A percentile compares a stretch with the other conserved stretches of the same genome.
phyloP scores from a whole-genome alignment of 1,140 invertebrate species.

The Hypsibius dujardini region DNA sequence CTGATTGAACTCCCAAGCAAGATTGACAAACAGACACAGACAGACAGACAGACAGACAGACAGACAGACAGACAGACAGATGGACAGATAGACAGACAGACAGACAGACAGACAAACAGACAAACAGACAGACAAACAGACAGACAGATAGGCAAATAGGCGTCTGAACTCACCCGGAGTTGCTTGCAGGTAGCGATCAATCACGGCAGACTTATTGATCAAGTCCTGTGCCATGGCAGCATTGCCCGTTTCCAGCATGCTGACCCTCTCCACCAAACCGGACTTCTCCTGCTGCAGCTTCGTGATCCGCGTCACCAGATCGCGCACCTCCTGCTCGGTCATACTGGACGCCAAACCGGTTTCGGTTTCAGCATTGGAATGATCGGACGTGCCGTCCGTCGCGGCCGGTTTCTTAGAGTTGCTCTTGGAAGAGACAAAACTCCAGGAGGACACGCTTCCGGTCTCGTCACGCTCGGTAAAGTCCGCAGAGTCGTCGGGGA shows the following conservation, averaged over 20 bases:
- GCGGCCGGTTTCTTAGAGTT: background rate
- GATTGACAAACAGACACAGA: too few relatives aligned
- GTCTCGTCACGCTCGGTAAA: conserved; percentile 23
- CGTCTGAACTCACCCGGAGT: background rate
- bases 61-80: too few relatives aligned
- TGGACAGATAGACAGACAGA: too few relatives aligned
- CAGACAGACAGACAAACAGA: too few relatives aligned
- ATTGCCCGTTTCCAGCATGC: conserved; percentile 35
- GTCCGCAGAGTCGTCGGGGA: background rate
- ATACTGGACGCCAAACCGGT: conserved; percentile 23
- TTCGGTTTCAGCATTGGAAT: conserved; percentile 15
- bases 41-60: too few relatives aligned
- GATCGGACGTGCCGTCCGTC: background rate
- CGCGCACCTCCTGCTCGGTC: conserved; percentile 32
- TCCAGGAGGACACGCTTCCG: conserved; percentile 27
- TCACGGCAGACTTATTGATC: conserved; percentile 37
- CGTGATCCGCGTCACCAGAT: conserved; percentile 33
- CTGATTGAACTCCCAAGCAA: too few relatives aligned
- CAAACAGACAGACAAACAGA: too few relatives aligned
- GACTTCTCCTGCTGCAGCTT: conserved; percentile 38
- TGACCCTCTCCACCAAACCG: conserved; percentile 38
- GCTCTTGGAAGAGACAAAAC: conserved; percentile 23
- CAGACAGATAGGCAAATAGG: too few relatives aligned
- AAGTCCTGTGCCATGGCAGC: conserved; percentile 41
- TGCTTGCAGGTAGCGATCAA: conserved; percentile 26